These are phyloP conservation scores for Eupithecia centaureata DNA, from an alignment of 2,888 invertebrate species.

Conservation along the genomic window DNA sequence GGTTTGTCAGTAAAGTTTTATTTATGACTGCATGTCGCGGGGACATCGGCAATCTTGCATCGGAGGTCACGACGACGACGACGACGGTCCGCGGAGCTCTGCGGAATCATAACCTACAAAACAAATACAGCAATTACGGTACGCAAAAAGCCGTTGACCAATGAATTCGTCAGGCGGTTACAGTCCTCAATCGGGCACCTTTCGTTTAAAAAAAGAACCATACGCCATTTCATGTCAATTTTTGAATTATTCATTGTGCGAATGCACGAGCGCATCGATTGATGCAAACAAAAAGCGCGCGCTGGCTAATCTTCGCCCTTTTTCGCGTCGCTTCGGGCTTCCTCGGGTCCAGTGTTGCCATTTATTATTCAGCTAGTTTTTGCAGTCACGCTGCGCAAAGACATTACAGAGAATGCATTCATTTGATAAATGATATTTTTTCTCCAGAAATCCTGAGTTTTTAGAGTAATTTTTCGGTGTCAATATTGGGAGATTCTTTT, in stretches of 20 bases:
- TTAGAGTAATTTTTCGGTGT: slow-evolving; percentile 72
- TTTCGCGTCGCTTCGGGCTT: slow-evolving; percentile 70
- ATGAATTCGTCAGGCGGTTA: slow-evolving; percentile 84
- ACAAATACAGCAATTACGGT: slow-evolving; percentile 79
- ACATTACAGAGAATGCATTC: slow-evolving; percentile 79
- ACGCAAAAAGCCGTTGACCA: slow-evolving; percentile 81
- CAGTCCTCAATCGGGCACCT: slow-evolving; percentile 85
- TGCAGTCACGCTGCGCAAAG: slow-evolving; percentile 81
- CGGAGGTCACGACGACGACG: slow-evolving; percentile 38
- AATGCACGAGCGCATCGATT: slow-evolving; percentile 84
- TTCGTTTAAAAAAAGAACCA: slow-evolving; percentile 83
- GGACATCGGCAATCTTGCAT: slow-evolving; percentile 28
- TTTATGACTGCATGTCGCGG: slow-evolving; percentile 61
- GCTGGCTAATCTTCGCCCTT: slow-evolving; percentile 82
- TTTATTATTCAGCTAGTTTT: slow-evolving; percentile 83
- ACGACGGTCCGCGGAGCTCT: slow-evolving; percentile 39
- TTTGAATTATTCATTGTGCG: slow-evolving; percentile 84
- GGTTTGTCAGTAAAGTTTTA: slow-evolving; percentile 69
- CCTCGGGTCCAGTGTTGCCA: slow-evolving; percentile 78
- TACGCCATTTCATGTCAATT: slow-evolving; percentile 85
- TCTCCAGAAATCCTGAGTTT: slow-evolving; percentile 55
- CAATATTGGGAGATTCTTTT: slow-evolving; percentile 65
- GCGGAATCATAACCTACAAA: slow-evolving; percentile 62
- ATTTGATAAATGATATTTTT: slow-evolving; percentile 81
- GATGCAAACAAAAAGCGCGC: slow-evolving; percentile 83